Base-by-base conservation (phyloP, 2,797 vertebrate species). In the Chanos chanos region DNA sequence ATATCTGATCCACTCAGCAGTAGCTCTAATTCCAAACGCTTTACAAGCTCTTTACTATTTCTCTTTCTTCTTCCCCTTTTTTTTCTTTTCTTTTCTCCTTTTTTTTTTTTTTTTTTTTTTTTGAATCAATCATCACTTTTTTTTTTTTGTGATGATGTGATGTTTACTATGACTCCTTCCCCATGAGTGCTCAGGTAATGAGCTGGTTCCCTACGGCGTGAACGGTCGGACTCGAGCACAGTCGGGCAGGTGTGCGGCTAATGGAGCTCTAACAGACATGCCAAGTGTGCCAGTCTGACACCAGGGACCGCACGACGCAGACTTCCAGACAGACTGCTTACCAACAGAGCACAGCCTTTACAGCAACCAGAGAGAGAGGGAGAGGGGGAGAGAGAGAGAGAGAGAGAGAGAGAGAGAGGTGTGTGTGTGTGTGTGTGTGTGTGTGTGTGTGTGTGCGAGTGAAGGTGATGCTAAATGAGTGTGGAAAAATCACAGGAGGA, bases 101-200 rank as follows among this genome's bases (percentile, higher is more conserved):
- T 72, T 66, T 66, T 69, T 75, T 21, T 21, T 21, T 19, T 21
- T 3, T 25, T 24, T 25, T 5, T 25, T 24, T 25, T 24, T n/a
- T n/a, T n/a, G 71, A 74, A 74, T 71, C 72, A 65, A 65, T 74
- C 66, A 71, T 74, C 70, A 71, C 72, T 64, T 49, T 19, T 16
- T 40, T 4, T 40, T 37, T 18, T n/a, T 39, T 55, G 47, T 53
- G 47, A 59, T 54, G 39, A 61, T 62, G 53, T 41, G 31, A 54
- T 31, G 24, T 58, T 18, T 27, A 52, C 45, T 40, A 36, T 47
- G 36, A 21, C 13, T 48, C 45, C 19, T 64, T 57, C 31, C 27
- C 27, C 66, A 52, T 55, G 37, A 28, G 52, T 67, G 67, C 39
- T 61, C 61, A 66, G 67, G 66, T 65, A 67, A 68, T 73, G 61